These are phyloP conservation scores for Ornithoptera alexandrae DNA, from an alignment of 2,888 invertebrate genomes.

Conservation along the genomic window DNA sequence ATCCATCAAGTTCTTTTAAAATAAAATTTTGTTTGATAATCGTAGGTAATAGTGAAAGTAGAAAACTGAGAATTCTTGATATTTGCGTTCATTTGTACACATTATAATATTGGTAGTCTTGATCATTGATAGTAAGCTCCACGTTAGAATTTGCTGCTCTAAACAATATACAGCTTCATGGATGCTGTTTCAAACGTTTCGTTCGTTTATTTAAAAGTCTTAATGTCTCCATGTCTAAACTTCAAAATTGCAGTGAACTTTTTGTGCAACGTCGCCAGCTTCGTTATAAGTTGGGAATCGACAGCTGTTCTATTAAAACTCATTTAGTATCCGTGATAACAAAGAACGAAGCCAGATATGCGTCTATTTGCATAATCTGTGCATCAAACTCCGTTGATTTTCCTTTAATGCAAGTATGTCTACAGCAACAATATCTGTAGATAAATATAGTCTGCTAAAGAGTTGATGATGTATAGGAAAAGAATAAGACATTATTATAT, in stretches of 20 bases:
- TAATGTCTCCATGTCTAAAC: not conserved
- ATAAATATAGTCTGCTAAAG: not conserved
- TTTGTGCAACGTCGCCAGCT: conserved; percentile 10
- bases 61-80: too few relatives aligned
- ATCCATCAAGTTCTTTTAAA: not conserved
- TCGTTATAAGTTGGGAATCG: conserved; percentile 20
- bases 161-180: too few relatives aligned
- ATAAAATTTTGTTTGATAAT: not conserved
- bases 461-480: not conserved
- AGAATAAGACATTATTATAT: too few relatives aligned
- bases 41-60: too few relatives aligned
- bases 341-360: conserved; percentile 65
- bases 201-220: not conserved
- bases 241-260: conserved; percentile 11
- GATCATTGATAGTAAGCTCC: too few relatives aligned
- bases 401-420: conserved; percentile 65
- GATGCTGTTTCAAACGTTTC: not conserved
- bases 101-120: too few relatives aligned
- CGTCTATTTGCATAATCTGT: conserved; percentile 74
- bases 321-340: conserved; percentile 64
- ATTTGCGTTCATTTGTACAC: too few relatives aligned
- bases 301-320: conserved; percentile 36
- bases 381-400: conserved; percentile 77
- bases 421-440: conserved; percentile 4
- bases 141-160: too few relatives aligned